These are phyloP conservation scores for Drosophila orosa DNA, from an alignment of 1,140 invertebrate genomes.

Conservation along the genomic window DNA sequence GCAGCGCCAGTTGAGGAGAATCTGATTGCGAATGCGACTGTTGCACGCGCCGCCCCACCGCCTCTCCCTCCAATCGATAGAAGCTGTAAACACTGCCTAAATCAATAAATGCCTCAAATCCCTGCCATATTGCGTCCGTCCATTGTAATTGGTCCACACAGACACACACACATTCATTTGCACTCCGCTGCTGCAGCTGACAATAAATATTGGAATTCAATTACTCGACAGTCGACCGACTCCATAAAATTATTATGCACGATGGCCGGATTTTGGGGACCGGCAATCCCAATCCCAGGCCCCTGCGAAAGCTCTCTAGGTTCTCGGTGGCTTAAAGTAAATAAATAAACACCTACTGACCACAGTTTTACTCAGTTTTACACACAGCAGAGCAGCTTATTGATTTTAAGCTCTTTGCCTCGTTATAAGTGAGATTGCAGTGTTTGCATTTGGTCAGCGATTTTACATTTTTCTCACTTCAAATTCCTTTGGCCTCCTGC, in stretches of 20 bases:
- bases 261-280: neutral
- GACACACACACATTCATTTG: slow-evolving; percentile 5
- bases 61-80: slow-evolving; percentile 28
- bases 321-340: slow-evolving; percentile 17
- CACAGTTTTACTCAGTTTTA: slow-evolving; percentile 11
- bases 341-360: slow-evolving; percentile 33
- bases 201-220: slow-evolving; percentile 52
- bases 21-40: slow-evolving; percentile 16
- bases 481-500: slow-evolving; percentile 4
- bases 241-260: slow-evolving; percentile 25
- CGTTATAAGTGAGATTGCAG: slow-evolving; percentile 3
- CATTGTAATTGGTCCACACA: slow-evolving; percentile 33
- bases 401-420: slow-evolving; percentile 25
- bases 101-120: slow-evolving; percentile 67
- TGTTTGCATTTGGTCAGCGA: slow-evolving; percentile 5
- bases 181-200: slow-evolving; percentile 17
- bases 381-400: slow-evolving; percentile 18
- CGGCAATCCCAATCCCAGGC: neutral
- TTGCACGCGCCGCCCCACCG: slow-evolving; percentile 18
- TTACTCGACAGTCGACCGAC: slow-evolving; percentile 19
- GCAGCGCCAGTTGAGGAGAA: slow-evolving; percentile 16
- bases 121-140: slow-evolving; percentile 41
- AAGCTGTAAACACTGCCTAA: slow-evolving; percentile 40
- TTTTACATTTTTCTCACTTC: slow-evolving; percentile 2
- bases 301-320: slow-evolving; percentile 7